Evolutionary conservation across 2,113 vertebrate species (phyloP), one percentile per base, ranked within the genome.

Genomic region (Rafetus swinhoei): DNA sequence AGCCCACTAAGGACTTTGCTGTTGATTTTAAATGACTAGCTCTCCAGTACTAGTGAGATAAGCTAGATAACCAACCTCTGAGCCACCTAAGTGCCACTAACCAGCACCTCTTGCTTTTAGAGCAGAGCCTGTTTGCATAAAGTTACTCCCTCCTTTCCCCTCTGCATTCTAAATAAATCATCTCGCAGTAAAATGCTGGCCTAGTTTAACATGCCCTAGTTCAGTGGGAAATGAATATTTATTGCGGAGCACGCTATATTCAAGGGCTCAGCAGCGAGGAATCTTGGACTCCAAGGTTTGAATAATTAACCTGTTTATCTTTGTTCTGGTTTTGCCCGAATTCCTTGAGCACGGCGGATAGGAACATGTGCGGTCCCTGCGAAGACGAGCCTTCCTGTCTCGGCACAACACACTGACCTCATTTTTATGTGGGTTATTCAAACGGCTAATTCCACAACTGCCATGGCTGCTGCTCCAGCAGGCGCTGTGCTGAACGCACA

Each of bases 401-500:
- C 85, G 2, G 4, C 77, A 29, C 53, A 39, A 56, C 69, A 92
- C 84, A 76, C 86, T 24, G 89, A 88, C 96, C 94, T 94, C 56
- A 2, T 93, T 92, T 50, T 87, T 94, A 84, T 92, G 39, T 95
- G 93, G 91, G 88, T 93, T 94, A 92, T 83, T 32, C 82, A 50
- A 77, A n/a, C 57, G 19, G 32, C 35, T 74, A 35, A 32, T 82
- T 55, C 10, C n/a, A 45, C 53, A n/a, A 55, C 29, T 81, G 53
- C 79, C 4, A 2, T 29, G 4, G 53, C 32, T 14, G 15, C 79
- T 56, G 14, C 19, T 32, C 53, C 5, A 24, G 50, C 54, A 50
- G 79, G 79, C 16, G 27, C 79, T 5, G 50, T 16, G 4, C 52
- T 19, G 52, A 25, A 52, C 3, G 5, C 3, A 19, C 10, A 6